Evolutionary conservation across 2,113 vertebrate genomes (phyloP), one percentile per base, ranked within the genome.

Genomic region (Porphyrio hochstetteri): DNA sequence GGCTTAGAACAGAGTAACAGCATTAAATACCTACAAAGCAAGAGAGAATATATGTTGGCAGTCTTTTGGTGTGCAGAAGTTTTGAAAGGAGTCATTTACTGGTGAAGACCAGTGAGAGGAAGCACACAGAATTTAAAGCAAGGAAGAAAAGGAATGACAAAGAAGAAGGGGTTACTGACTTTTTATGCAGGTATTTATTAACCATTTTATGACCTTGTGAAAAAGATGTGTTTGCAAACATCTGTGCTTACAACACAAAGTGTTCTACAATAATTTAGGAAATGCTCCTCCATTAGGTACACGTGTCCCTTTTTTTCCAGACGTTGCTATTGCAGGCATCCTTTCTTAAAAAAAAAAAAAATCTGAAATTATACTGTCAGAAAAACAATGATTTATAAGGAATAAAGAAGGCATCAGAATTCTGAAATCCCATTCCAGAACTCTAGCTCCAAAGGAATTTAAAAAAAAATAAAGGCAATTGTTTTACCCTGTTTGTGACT

Each of bases 41-140:
- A 90, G 35, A 35, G 25, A 88, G 25, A 71, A 42, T 46, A 83
- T 67, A 20, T 40, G 18, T 71, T 57, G 86, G 50, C 44, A 83
- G 61, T 56, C 33, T 55, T 75, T 50, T 14, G 5, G 21, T 70
- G 52, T 20, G 70, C 29, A 55, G 27, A 79, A 83, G 33, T 70
- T 83, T 86, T 71, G 56, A 95, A 96, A 95, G 72, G 59, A 65
- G 63, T 79, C 31, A 46, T 92, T 91, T 89, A 31, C 67, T 64
- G 24, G 33, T 74, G 78, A 83, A 85, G 68, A 87, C 44, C 65
- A 83, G 74, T 9, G 7, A 78, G 31, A 68, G 29, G 48, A 82
- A 44, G 24, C 50, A 24, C 56, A 53, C 28, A 86, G 76, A 95
- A 95, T 86, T 90, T 84, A 79, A 84, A 90, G 29, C n/a, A 57